These are phyloP conservation scores for Paedocypris sp. DNA, from an alignment of 2,113 vertebrate species.

Conservation along the genomic window DNA sequence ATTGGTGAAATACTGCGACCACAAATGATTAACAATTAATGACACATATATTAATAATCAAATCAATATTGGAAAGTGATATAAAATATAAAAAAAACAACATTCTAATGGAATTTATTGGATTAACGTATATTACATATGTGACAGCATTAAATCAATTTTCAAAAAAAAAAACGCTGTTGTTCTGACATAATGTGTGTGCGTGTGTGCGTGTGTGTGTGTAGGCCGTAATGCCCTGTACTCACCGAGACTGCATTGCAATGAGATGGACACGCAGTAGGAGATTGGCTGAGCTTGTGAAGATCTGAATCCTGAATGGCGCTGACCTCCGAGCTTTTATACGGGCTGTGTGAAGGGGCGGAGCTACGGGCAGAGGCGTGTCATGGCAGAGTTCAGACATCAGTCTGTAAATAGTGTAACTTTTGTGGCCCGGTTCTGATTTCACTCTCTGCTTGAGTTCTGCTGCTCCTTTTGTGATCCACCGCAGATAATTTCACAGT, in stretches of 20 bases:
- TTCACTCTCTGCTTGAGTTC: background rate
- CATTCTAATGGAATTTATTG: too few relatives aligned
- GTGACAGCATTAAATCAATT: background rate
- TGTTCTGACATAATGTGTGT: too few relatives aligned
- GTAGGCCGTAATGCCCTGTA: conserved; percentile 1
- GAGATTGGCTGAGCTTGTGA: conserved; percentile 16
- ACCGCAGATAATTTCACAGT: background rate
- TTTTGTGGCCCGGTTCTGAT: background rate
- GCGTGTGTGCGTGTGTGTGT: background rate
- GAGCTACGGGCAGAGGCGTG: conserved; percentile 29
- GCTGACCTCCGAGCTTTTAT: conserved; percentile 36
- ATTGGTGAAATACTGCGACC: too few relatives aligned
- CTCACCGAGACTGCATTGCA: conserved; percentile 38
- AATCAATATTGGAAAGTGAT: too few relatives aligned
- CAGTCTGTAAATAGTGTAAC: conserved; percentile 13
- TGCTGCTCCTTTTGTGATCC: background rate
- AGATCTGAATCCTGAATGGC: conserved; percentile 29
- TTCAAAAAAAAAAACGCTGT: background rate
- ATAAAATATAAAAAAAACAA: too few relatives aligned
- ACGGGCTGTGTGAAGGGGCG: conserved; percentile 28
- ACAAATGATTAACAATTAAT: too few relatives aligned
- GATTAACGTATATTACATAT: too few relatives aligned
- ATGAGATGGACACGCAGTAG: background rate
- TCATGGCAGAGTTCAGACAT: conserved; percentile 33
- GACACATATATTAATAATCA: too few relatives aligned